Base-by-base conservation (phyloP, 2,797 vertebrate genomes). In the Hozukius guyotensis region DNA sequence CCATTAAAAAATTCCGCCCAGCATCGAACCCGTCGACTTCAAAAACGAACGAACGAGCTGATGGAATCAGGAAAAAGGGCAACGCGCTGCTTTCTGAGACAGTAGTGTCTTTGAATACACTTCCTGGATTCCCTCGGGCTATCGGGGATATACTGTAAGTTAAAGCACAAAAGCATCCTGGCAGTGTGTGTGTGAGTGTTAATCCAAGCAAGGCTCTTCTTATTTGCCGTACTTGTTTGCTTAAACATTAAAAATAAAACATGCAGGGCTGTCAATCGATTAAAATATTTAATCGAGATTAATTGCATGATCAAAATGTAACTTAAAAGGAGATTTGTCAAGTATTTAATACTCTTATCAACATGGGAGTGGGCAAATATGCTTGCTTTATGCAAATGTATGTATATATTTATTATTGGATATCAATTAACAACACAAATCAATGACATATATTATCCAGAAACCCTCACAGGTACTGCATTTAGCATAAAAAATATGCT, bases 231-330 rank as follows among this genome's bases (percentile, higher is more conserved):
- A 56, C 67, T 77, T 85, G 73, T 70, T 78, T 77, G 74, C 69
- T 85, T 81, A 32, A 87, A 84, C 67, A 88, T 88, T 87, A 86
- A 85, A 89, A 89, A 92, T 77, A 25, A 84, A 90, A 89, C 46
- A 49, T 49, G 3, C 3, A 49, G 16, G 46, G 7, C 7, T 20
- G 46, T 49, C 46, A 49, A 8, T 49, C 3, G 8, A 49, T 49
- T 49, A 49, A 49, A 49, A 49, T 1, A 49, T 49, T 49, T 49
- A 49, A 4, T 49, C 3, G 0, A 8, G 42, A 49, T 46, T 46
- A 18, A 46, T 46, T 3, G 16, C 14, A 42, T 42, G 38, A 42
- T 42, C 38, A 46, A 3, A 46, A 46, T 46, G 42, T 7, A 46
- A 3, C 42, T 46, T 46, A 1, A 46, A 46, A 0, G 16, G 3